Conservation (phyloP, 2,797 vertebrate species). For the Alcedo quadribrachys region DNA sequence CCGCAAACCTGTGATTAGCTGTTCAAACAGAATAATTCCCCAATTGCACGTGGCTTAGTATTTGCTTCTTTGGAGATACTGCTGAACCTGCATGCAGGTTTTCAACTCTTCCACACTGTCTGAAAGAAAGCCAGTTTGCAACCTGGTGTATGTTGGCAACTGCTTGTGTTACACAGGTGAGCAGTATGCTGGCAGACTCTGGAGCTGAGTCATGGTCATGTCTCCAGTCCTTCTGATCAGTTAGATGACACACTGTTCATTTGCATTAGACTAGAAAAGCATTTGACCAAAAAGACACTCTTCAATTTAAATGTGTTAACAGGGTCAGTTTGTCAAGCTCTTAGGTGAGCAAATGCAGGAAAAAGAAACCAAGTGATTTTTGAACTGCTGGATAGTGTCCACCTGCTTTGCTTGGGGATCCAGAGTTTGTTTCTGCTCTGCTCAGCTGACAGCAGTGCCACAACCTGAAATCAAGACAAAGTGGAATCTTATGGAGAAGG, state of each 20-base stretch:
- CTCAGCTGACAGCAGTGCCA: background rate
- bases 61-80: background rate
- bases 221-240: background rate
- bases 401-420: background rate
- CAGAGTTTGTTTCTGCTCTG: background rate
- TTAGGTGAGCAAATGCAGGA: background rate
- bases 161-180: background rate
- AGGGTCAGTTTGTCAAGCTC: background rate
- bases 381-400: background rate
- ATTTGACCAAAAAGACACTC: background rate
- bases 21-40: conserved; percentile 18
- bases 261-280: background rate
- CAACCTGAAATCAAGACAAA: background rate
- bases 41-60: background rate
- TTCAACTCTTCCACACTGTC: background rate
- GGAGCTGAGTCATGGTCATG: background rate
- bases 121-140: background rate
- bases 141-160: background rate
- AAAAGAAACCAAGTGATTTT: background rate
- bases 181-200: background rate
- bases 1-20: conserved; percentile 32
- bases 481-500: background rate
- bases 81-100: background rate
- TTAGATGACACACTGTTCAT: background rate
- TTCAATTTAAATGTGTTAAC: background rate